Evolutionary conservation across 1,140 invertebrate genomes (phyloP).

Genomic region (Drosophila melanica): DNA sequence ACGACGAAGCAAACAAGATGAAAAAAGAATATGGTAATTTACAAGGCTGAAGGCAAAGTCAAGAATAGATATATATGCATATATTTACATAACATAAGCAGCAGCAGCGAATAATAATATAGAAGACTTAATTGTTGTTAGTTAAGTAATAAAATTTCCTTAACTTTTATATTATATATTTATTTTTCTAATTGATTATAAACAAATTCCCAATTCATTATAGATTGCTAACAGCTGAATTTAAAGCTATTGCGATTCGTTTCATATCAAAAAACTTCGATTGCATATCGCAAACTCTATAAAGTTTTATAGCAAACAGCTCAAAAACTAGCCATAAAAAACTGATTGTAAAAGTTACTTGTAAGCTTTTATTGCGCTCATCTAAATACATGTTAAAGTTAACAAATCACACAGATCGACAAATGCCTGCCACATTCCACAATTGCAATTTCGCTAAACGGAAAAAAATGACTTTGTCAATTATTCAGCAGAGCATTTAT

Average conservation of each 20-base stretch:
- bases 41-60: neutral
- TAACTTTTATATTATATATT: neutral
- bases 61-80: neutral
- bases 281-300: neutral
- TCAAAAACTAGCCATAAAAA: neutral
- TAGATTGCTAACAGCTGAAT: neutral
- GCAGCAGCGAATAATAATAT: too few relatives aligned
- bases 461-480: slow-evolving; percentile 2
- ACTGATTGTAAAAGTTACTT: neutral
- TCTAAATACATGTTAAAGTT: neutral
- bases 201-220: too few relatives aligned
- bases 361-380: neutral
- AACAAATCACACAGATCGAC: neutral
- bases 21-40: slow-evolving; percentile 11
- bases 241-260: neutral
- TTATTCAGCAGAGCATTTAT: slow-evolving; percentile 5
- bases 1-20: slow-evolving; percentile 9
- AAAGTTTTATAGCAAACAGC: neutral
- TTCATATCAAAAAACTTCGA: neutral
- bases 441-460: neutral
- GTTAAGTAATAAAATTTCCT: too few relatives aligned
- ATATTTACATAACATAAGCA: neutral
- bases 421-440: neutral
- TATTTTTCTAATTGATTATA: neutral
- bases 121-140: too few relatives aligned